Base-by-base conservation (phyloP, 2,888 invertebrate species). In the Coleophora flavipennella region DNA sequence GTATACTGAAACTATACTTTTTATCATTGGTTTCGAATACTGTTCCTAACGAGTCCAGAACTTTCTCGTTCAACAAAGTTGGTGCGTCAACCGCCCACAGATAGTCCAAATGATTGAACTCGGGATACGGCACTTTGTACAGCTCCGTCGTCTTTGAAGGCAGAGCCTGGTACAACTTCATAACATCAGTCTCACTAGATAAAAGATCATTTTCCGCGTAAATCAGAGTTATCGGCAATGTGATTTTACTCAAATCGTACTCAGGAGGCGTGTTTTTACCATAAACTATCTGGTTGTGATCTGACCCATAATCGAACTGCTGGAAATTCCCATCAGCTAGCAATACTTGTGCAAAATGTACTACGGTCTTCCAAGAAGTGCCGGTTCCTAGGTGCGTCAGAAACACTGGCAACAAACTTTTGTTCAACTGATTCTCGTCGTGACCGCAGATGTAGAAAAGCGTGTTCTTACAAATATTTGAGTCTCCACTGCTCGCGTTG, bases 81-180 rank as follows among this genome's bases (percentile, higher is more conserved):
- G 85, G 80, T 0, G 88, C 89, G 48, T 91, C 87, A 13, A 76
- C 79, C 1, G 88, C 91, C 86, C 88, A 91, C 8, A 92, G 58
- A 58, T 90, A 92, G 62, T 93, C 92, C 27, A 92, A 67, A 57
- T 93, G 93, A 60, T 91, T 92, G 56, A 92, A 93, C 20, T 87
- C 77, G 0, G 86, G 70, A 41, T 85, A 81, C 0, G 88, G 83
- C 0, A 92, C 85, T 50, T 85, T 68, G 50, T 86, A 88, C 53
- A 84, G 64, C 6, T 86, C 87, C 3, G 87, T 72, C 2, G 74
- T 68, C 31, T 77, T 67, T 0, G 36, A 66, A 0, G 86, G 79
- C 28, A 92, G 52, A 36, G 68, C 67, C 0, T 70, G 61, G 31
- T 79, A 79, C 13, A 92, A 62, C 35, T 60, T 66, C 38, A 64